phyloP scores from a whole-genome alignment of 2,888 invertebrate genomes.

The Esperia sulphurella region DNA sequence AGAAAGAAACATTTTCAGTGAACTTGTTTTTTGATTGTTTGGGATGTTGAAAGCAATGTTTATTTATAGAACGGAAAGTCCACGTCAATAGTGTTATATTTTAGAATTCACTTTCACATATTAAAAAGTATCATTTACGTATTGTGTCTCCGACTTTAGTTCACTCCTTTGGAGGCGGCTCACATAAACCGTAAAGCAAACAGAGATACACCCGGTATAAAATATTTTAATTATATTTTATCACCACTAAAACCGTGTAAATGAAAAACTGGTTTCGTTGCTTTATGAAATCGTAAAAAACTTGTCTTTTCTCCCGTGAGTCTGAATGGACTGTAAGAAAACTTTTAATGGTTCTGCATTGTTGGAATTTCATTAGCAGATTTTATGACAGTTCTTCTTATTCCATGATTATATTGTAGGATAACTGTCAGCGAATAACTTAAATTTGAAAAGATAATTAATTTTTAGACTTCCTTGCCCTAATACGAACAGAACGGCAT shows the following conservation, averaged over 20 bases:
- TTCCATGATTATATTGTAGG: slow-evolving; percentile 18
- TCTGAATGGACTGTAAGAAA: slow-evolving; percentile 30
- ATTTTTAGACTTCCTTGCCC: slow-evolving; percentile 16
- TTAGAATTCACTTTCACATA: too few relatives aligned
- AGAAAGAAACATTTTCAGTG: too few relatives aligned
- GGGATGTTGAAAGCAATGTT: too few relatives aligned
- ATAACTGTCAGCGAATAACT: background rate
- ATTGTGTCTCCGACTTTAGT: slow-evolving; percentile 35
- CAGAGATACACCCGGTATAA: slow-evolving; percentile 69
- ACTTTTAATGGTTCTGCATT: slow-evolving; percentile 69
- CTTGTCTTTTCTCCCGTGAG: slow-evolving; percentile 58
- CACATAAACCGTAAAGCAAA: slow-evolving; percentile 60
- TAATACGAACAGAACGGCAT: too few relatives aligned
- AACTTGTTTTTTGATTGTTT: too few relatives aligned
- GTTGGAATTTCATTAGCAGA: slow-evolving; percentile 61
- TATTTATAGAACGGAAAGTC: too few relatives aligned
- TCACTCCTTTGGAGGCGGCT: slow-evolving; percentile 49
- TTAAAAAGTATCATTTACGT: too few relatives aligned
- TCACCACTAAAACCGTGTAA: slow-evolving; percentile 76
- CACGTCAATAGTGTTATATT: too few relatives aligned
- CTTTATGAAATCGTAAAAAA: slow-evolving; percentile 77
- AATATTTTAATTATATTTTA: slow-evolving; percentile 80
- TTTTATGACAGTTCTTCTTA: slow-evolving; percentile 32
- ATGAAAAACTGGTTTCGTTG: slow-evolving; percentile 75
- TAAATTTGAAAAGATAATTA: background rate